phyloP scores from a whole-genome alignment of 2,113 vertebrate genomes.

The Cettia cetti region DNA sequence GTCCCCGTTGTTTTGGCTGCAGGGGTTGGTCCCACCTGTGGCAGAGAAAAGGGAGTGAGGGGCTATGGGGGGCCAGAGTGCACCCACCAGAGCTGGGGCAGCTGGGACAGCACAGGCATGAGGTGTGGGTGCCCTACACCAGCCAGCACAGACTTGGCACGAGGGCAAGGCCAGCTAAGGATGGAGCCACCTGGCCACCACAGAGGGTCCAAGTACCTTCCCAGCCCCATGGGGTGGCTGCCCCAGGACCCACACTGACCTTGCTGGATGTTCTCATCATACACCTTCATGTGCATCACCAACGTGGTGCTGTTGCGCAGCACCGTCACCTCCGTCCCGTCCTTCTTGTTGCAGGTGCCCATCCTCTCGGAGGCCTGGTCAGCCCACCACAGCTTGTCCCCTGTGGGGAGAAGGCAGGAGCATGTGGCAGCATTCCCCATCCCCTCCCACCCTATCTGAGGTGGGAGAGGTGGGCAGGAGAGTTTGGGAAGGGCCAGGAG shows the following conservation, averaged over 20 bases:
- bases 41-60: background rate
- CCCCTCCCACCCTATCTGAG: background rate
- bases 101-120: accelerated
- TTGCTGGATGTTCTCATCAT: constrained; percentile 88
- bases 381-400: constrained; percentile 95
- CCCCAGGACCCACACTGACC: constrained; percentile 23
- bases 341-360: constrained; percentile 91
- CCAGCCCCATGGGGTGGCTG: accelerated
- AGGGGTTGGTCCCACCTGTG: constrained; percentile 81
- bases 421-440: background rate
- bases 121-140: background rate
- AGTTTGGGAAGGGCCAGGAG: background rate
- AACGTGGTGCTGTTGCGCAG: constrained; percentile 89
- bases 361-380: constrained; percentile 92
- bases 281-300: constrained; percentile 99
- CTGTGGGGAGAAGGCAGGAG: constrained; percentile 58
- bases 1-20: constrained; percentile 91
- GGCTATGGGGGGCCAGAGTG: accelerated
- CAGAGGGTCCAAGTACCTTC: accelerated
- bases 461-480: background rate
- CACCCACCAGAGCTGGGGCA: background rate
- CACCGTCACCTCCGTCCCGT: constrained; percentile 80
- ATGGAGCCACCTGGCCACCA: accelerated
- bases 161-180: background rate
- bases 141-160: accelerated